phyloP scores from a whole-genome alignment of 1,140 invertebrate species.

The Dufourea novaeangliae region DNA sequence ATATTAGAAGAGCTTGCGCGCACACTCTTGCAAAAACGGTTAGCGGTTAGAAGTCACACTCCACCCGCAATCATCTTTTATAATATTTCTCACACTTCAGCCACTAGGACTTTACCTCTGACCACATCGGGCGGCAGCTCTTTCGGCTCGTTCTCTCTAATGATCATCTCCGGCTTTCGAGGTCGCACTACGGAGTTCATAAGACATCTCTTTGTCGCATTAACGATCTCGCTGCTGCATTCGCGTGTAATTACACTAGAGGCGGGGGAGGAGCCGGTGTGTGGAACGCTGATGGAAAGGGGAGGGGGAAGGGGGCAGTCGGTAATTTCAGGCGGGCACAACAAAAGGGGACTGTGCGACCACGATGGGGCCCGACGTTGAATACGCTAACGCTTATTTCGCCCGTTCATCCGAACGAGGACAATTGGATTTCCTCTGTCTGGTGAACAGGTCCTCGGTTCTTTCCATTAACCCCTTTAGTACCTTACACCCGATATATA shows the following conservation, averaged over 20 bases:
- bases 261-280: not conserved
- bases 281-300: not conserved
- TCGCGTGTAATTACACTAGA: conserved; percentile 47
- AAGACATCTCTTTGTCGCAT: conserved; percentile 68
- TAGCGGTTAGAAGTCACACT: conserved; percentile 29
- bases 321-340: conserved; percentile 41
- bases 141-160: conserved; percentile 93
- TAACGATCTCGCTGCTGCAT: conserved; percentile 54
- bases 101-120: conserved; percentile 87
- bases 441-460: not conserved
- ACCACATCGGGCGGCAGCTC: conserved; percentile 95
- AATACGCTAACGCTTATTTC: not conserved
- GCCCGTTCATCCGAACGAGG: not conserved
- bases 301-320: not conserved
- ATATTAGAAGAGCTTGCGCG: conserved; percentile 1
- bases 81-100: conserved; percentile 26
- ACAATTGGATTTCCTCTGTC: conserved; percentile 7
- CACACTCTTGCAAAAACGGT: conserved; percentile 38
- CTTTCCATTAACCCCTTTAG: not conserved
- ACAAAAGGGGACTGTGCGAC: conserved; percentile 18
- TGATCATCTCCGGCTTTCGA: conserved; percentile 93
- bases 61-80: not conserved
- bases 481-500: too few species aligned
- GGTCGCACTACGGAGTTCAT: conserved; percentile 83
- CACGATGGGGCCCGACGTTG: not conserved